Conservation (phyloP, 2,113 vertebrate species). For the Bubo scandiacus region DNA sequence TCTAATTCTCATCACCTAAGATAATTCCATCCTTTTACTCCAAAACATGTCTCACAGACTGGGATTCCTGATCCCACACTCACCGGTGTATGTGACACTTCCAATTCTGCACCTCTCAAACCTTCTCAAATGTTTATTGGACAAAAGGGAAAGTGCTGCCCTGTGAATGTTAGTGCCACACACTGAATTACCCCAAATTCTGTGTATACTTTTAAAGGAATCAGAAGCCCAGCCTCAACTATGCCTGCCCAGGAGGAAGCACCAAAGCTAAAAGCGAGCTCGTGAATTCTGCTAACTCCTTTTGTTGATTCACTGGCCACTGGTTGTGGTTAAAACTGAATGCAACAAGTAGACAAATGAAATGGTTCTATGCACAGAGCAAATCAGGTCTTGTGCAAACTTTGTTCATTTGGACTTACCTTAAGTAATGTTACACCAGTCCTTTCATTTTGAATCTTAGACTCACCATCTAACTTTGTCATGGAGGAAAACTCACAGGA, state of each 20-base stretch:
- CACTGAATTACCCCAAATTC: neutral
- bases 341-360: neutral
- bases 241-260: neutral
- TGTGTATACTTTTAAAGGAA: neutral
- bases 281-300: neutral
- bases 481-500: neutral
- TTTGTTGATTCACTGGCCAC: neutral
- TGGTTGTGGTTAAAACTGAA: neutral
- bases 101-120: neutral
- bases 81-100: neutral
- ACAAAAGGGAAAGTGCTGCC: neutral
- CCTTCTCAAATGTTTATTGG: neutral
- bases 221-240: neutral
- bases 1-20: neutral
- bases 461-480: neutral
- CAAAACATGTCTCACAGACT: neutral
- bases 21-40: neutral
- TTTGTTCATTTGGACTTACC: neutral
- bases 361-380: neutral
- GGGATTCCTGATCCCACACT: neutral
- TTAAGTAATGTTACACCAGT: neutral
- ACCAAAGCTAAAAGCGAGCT: neutral
- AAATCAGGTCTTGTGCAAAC: neutral
- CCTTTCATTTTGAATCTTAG: neutral
- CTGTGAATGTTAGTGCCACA: neutral